These are phyloP conservation scores for Protobothrops mucrosquamatus DNA, from an alignment of 2,113 vertebrate genomes.

Conservation along the genomic window DNA sequence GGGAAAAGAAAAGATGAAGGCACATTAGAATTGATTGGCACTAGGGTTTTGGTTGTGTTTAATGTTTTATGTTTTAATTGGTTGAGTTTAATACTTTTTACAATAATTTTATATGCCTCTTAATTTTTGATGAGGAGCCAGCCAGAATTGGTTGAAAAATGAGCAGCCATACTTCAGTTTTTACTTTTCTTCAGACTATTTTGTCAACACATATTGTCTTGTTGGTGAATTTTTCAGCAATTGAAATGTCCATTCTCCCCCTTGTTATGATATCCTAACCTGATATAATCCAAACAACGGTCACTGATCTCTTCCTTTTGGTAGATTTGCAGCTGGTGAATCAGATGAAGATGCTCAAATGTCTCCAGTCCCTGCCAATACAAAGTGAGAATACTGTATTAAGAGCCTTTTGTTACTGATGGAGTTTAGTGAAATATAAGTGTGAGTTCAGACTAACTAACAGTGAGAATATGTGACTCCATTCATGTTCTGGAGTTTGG, in stretches of 20 bases:
- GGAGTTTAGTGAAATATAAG: background rate
- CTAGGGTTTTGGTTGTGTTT: background rate
- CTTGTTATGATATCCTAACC: background rate
- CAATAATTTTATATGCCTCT: background rate
- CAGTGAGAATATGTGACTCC: background rate
- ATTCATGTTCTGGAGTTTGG: background rate
- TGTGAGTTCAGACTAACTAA: background rate
- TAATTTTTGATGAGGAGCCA: background rate
- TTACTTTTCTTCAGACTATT: background rate
- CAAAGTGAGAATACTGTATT: background rate
- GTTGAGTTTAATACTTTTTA: background rate
- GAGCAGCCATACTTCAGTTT: background rate
- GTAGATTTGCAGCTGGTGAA: background rate
- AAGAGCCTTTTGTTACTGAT: background rate
- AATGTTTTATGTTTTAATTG: background rate
- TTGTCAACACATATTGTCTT: background rate
- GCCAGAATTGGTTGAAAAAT: background rate
- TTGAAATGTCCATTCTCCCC: background rate
- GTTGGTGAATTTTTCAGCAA: background rate
- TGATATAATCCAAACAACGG: background rate
- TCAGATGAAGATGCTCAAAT: background rate
- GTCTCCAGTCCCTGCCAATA: background rate
- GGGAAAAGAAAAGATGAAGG: background rate
- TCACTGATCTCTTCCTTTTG: background rate
- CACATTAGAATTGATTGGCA: background rate